Percentiles rank a stretch among this genome's conserved stretches.
phyloP scores from a whole-genome alignment of 2,888 invertebrate genomes.

The Drosophila affinis region DNA sequence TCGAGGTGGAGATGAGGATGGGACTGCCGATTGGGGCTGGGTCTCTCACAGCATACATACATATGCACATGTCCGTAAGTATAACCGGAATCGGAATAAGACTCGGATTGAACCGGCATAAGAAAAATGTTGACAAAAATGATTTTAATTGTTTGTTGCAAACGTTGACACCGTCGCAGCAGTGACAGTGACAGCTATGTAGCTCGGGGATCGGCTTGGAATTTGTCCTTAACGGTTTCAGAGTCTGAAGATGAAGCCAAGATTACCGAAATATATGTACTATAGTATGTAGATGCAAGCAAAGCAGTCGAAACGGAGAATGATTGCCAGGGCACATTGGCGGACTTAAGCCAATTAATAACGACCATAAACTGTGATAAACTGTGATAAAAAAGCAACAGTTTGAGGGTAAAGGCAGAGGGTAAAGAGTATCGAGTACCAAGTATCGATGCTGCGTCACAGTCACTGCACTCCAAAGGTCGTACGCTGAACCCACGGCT shows the following conservation, averaged over 20 bases:
- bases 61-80: slow-evolving; percentile 8
- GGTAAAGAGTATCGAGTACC: slow-evolving; percentile 3
- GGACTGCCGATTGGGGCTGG: slow-evolving; percentile 18
- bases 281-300: background rate
- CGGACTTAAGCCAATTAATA: slow-evolving; percentile 61
- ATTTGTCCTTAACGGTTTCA: slow-evolving; percentile 60
- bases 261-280: slow-evolving; percentile 10
- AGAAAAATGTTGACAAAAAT: slow-evolving; percentile 72
- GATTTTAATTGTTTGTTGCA: slow-evolving; percentile 65
- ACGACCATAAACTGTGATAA: slow-evolving; percentile 66
- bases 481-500: slow-evolving; percentile 63
- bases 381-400: slow-evolving; percentile 59
- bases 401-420: slow-evolving; percentile 8
- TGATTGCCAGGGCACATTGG: slow-evolving; percentile 16
- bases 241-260: slow-evolving; percentile 19
- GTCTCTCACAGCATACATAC: slow-evolving; percentile 27
- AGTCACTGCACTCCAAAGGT: slow-evolving; percentile 73
- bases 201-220: slow-evolving; percentile 42
- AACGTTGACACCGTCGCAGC: slow-evolving; percentile 48
- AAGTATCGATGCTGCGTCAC: slow-evolving; percentile 38
- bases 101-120: slow-evolving; percentile 18
- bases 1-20: slow-evolving; percentile 38
- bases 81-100: slow-evolving; percentile 59
- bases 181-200: slow-evolving; percentile 16
- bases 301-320: background rate